Conservation (phyloP, 2,797 vertebrate species). For the Acridotheres tristis region DNA sequence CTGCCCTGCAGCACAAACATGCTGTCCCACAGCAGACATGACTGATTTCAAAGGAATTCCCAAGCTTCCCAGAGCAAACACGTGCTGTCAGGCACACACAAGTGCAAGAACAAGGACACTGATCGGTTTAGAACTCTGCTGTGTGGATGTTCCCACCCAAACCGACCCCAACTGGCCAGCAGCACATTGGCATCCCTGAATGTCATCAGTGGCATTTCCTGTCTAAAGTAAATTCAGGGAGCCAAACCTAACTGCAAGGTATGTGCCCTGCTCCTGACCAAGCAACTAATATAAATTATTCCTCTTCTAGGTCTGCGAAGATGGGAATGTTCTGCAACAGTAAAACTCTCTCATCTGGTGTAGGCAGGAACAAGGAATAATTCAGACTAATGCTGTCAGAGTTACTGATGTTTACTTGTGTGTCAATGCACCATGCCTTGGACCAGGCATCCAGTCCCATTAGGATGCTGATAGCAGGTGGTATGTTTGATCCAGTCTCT, state of each 20-base stretch:
- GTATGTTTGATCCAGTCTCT: neutral
- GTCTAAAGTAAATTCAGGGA: neutral
- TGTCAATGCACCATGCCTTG: neutral
- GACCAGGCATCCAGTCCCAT: neutral
- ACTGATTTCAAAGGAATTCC: slow-evolving; percentile 24
- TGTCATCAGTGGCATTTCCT: neutral
- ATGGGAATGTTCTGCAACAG: neutral
- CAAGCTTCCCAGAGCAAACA: neutral
- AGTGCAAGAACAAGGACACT: neutral
- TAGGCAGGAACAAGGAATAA: neutral
- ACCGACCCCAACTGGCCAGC: neutral
- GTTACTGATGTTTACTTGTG: neutral
- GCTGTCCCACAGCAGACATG: neutral
- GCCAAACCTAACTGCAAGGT: neutral
- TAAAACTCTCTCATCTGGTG: neutral
- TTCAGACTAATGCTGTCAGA: neutral
- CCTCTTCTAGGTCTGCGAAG: neutral
- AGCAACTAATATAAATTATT: neutral
- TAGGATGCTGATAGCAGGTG: neutral
- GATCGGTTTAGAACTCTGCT: neutral
- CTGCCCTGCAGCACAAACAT: slow-evolving; percentile 5
- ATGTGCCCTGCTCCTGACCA: neutral
- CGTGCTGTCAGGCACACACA: neutral
- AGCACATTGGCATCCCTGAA: neutral
- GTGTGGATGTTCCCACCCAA: neutral